Base-by-base conservation (phyloP, 2,113 vertebrate genomes). In the Malurus cyaneus region DNA sequence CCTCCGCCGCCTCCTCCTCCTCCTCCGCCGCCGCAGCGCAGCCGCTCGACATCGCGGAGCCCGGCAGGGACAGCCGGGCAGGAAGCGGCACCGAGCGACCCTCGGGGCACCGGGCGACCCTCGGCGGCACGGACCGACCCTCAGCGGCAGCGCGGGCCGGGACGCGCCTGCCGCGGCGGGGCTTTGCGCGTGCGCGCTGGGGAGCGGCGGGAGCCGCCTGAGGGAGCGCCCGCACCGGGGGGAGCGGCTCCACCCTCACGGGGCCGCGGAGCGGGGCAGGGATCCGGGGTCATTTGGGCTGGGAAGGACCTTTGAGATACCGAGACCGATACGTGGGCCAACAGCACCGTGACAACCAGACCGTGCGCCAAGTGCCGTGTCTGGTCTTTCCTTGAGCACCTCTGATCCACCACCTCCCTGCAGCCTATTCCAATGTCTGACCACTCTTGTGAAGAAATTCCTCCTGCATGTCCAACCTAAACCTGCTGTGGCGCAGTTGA, bases 281-380 rank as follows among this genome's bases (percentile, higher is more conserved):
- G 39, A 39, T 11, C 5, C 6, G n/a, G 19, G 1, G 13, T 56
- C 23, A 25, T 6, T 36, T 20, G 2, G 6, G 13, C 2, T n/a
- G n/a, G 34, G 7, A 42, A 34, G 14, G 10, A 3, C 10, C 6
- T 4, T 5, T 8, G 54, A 3, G 39, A 1, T 14, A 8, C 2
- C 0, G 32, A 47, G 29, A 9, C 2, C 50, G 2, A 0, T 11
- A 1, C 2, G 9, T 14, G 31, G 2, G 8, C 34, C 32, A 19
- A 0, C 32, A 31, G 2, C 26, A 4, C 47, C 17, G 3, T 15
- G 34, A 10, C 25, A 8, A 0, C 3, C 17, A 2, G 5, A 7
- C 14, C 18, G 2, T 39, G 32, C 36, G 20, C 11, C 6, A 14
- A 67, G 26, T 4, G 44, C 28, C 7, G 2, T 4, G 23, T 46